Conservation (phyloP, 2,888 invertebrate species). For the Leucoma salicis region DNA sequence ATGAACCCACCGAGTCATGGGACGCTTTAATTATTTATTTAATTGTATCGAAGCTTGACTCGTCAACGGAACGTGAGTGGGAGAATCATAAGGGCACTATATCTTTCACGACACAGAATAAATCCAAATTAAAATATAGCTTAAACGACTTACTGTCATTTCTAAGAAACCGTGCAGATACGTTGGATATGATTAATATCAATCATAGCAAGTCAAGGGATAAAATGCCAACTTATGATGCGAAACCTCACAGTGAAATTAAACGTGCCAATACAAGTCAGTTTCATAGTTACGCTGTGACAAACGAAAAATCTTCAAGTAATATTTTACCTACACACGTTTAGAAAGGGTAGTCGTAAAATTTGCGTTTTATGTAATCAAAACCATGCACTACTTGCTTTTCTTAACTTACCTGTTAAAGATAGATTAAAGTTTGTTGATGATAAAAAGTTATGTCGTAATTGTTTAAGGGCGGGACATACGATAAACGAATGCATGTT, state of each 20-base stretch:
- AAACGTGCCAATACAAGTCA: too few species aligned
- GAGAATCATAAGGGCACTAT: slow-evolving; percentile 5
- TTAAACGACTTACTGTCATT: slow-evolving; percentile 1
- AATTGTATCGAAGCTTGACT: slow-evolving; percentile 11
- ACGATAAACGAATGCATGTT: slow-evolving; percentile 5
- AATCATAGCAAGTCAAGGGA: neutral
- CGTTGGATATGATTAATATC: slow-evolving; percentile 6
- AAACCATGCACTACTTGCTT: slow-evolving; percentile 1
- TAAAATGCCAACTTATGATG: neutral
- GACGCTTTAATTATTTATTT: slow-evolving; percentile 11
- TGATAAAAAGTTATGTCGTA: slow-evolving; percentile 6
- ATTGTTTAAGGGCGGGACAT: slow-evolving; percentile 9
- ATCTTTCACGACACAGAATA: neutral
- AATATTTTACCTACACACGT: neutral
- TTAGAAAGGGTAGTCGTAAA: neutral
- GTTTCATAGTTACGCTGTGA: neutral
- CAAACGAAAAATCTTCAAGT: neutral
- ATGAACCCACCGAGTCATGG: slow-evolving; percentile 13
- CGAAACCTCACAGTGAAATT: neutral
- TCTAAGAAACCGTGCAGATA: slow-evolving; percentile 4
- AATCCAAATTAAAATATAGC: neutral
- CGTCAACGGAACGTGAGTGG: slow-evolving; percentile 7
- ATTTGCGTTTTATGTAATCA: neutral
- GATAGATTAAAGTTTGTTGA: slow-evolving; percentile 8
- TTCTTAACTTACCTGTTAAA: neutral